Conservation (phyloP, 2,797 vertebrate genomes). For the Peromyscus eremicus region DNA sequence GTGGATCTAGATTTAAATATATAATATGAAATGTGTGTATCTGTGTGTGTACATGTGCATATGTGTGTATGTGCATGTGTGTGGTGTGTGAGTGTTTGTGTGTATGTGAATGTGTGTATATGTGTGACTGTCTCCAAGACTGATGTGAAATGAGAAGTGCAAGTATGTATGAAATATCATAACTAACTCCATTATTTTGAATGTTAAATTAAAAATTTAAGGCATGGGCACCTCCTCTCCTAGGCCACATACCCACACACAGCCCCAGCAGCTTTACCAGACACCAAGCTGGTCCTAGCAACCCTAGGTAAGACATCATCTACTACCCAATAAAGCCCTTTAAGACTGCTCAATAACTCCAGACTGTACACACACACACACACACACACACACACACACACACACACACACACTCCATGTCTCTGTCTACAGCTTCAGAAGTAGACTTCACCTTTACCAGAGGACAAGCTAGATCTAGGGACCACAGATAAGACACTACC, state of each 20-base stretch:
- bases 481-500: not conserved
- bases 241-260: not conserved
- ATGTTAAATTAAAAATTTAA: not conserved
- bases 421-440: too few relatives aligned
- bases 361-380: too few relatives aligned
- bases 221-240: not conserved
- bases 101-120: not conserved
- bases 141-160: not conserved
- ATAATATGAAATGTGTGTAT: not conserved
- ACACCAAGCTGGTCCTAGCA: too few relatives aligned
- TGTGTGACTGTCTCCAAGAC: not conserved
- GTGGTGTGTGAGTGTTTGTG: not conserved
- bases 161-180: not conserved
- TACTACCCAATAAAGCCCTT: too few relatives aligned
- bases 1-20: not conserved
- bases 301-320: too few relatives aligned
- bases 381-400: too few relatives aligned
- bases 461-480: too few relatives aligned
- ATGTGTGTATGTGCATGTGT: not conserved
- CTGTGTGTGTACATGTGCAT: too few relatives aligned
- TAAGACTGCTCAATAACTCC: too few relatives aligned
- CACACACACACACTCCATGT: too few relatives aligned
- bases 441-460: too few relatives aligned
- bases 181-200: not conserved
- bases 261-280: too few relatives aligned